These are phyloP conservation scores for Anodontia alba DNA, from an alignment of 2,888 invertebrate species.

Conservation along the genomic window DNA sequence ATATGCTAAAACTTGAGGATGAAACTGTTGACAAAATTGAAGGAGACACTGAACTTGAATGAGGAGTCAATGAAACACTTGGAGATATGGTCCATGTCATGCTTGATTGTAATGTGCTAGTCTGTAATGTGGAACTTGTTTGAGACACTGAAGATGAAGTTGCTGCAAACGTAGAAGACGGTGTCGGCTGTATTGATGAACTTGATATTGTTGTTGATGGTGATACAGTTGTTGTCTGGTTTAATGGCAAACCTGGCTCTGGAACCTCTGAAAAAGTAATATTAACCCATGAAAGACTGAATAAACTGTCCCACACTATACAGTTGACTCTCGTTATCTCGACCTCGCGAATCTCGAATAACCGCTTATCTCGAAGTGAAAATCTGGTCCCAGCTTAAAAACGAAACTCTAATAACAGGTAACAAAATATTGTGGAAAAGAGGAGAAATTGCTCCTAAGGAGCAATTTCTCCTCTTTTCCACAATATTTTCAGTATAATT, in stretches of 20 bases:
- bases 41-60: not conserved
- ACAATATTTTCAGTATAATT: too few species aligned
- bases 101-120: conserved; percentile 10
- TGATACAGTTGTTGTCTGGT: not conserved
- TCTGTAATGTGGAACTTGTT: not conserved
- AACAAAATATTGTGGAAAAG: too few species aligned
- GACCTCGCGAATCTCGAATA: too few species aligned
- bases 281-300: too few species aligned
- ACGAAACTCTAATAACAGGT: too few species aligned
- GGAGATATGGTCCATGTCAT: not conserved
- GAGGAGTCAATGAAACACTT: not conserved
- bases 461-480: too few species aligned
- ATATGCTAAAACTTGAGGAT: not conserved
- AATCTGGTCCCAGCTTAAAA: too few species aligned
- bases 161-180: not conserved
- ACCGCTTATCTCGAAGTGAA: too few species aligned
- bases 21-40: not conserved
- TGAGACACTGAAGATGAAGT: conserved; percentile 9
- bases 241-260: not conserved
- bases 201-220: conserved; percentile 19
- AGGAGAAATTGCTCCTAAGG: too few species aligned
- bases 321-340: too few species aligned
- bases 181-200: conserved; percentile 11
- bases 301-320: too few species aligned
- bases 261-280: not conserved